Evolutionary conservation across 2,888 invertebrate species (phyloP).

Genomic region (Philhelius pedissequus): DNA sequence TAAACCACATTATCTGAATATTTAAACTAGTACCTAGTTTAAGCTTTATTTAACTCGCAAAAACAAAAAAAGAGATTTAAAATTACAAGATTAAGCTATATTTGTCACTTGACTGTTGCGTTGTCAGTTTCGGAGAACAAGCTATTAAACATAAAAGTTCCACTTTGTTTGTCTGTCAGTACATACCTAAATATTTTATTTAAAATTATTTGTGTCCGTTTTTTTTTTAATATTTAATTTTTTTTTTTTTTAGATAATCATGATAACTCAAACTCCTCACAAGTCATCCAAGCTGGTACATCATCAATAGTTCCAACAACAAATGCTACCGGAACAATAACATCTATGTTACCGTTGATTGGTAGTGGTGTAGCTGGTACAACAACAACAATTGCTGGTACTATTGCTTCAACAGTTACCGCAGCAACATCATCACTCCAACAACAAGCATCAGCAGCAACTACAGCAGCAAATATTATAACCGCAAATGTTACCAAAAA

Average conservation of each 20-base stretch:
- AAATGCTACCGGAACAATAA: constrained; percentile 69
- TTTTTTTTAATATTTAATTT: not conserved
- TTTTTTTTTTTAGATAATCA: constrained; percentile 75
- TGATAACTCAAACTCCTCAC: constrained; percentile 79
- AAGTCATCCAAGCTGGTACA: constrained; percentile 75
- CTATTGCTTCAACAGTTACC: constrained; percentile 73
- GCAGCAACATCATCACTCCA: constrained; percentile 68
- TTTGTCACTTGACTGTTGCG: too few species aligned
- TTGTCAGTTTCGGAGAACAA: too few species aligned
- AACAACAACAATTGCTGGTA: constrained; percentile 71
- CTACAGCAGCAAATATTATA: constrained; percentile 73
- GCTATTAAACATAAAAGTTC: too few species aligned
- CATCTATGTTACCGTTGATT: constrained; percentile 70
- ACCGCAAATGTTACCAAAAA: constrained; percentile 78
- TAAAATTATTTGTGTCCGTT: too few species aligned
- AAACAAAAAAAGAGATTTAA: too few species aligned
- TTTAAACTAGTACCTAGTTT: too few species aligned
- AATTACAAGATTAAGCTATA: too few species aligned
- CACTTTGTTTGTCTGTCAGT: too few species aligned
- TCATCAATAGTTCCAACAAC: constrained; percentile 76
- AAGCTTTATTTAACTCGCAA: too few species aligned
- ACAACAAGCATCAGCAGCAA: constrained; percentile 72
- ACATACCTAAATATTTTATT: too few species aligned
- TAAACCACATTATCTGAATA: too few species aligned
- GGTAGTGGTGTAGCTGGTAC: constrained; percentile 70